phyloP scores from a whole-genome alignment of 2,888 invertebrate genomes.

The Dryococelus australis region DNA sequence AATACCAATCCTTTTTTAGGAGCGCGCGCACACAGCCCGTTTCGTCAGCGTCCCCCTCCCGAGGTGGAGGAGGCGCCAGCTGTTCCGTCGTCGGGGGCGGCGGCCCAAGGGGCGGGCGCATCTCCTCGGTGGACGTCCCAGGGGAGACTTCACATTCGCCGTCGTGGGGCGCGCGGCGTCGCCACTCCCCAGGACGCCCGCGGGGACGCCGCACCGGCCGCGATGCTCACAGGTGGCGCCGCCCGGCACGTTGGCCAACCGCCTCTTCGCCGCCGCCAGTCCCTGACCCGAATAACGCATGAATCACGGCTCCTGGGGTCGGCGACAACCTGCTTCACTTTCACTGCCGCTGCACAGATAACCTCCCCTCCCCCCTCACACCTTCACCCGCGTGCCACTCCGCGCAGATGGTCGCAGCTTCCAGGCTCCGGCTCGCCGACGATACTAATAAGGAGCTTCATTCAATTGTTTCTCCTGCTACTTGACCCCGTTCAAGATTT shows the following conservation, averaged over 20 bases:
- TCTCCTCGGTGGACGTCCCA: neutral
- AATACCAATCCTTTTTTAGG: neutral
- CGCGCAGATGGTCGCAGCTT: neutral
- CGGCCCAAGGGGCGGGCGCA: neutral
- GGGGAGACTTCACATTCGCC: neutral
- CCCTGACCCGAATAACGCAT: constrained; percentile 16
- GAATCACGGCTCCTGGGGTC: neutral
- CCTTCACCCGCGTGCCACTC: neutral
- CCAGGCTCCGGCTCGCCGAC: neutral
- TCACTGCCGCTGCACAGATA: neutral
- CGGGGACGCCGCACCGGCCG: neutral
- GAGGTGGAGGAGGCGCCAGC: neutral
- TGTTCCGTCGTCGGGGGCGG: neutral
- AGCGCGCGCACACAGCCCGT: neutral
- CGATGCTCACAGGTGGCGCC: neutral
- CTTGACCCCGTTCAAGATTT: neutral
- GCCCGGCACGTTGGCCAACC: neutral
- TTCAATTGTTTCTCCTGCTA: neutral
- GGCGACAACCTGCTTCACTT: constrained; percentile 16
- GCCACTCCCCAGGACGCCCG: neutral
- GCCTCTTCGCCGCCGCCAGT: neutral
- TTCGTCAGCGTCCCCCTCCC: neutral
- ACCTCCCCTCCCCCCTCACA: neutral
- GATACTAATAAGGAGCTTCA: neutral
- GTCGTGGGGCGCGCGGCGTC: neutral